Conservation (phyloP, 2,888 invertebrate species). For the Caenorhabditis parvicauda region DNA sequence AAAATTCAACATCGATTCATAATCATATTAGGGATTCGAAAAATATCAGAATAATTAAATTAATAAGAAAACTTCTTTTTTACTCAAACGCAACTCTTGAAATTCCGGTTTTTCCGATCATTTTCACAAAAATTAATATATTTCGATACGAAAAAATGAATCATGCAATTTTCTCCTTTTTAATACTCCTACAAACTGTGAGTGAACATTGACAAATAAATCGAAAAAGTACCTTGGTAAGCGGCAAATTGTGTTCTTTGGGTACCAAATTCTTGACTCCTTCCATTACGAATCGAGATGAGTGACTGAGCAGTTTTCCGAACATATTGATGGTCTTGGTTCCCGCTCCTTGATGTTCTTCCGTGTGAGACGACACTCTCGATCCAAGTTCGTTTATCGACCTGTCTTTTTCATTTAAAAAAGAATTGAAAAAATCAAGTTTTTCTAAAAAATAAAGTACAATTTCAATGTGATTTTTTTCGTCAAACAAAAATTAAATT, state of each 20-base stretch:
- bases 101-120: too few species aligned
- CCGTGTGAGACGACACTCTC: conserved; percentile 46
- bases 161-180: too few species aligned
- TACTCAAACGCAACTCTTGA: too few species aligned
- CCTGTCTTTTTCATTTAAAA: too few species aligned
- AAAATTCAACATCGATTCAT: too few species aligned
- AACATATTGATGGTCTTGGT: conserved; percentile 93
- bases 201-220: too few species aligned
- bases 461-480: background rate
- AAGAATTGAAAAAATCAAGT: background rate
- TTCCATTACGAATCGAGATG: conserved; percentile 98
- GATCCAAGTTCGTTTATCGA: conserved; percentile 36
- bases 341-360: conserved; percentile 78
- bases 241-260: conserved; percentile 75
- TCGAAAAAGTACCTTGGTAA: conserved; percentile 63
- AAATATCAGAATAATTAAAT: too few species aligned
- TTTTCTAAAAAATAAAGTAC: background rate
- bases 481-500: background rate
- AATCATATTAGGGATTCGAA: too few species aligned
- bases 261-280: conserved; percentile 84
- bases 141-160: too few species aligned
- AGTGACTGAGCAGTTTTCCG: conserved; percentile 91
- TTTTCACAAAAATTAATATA: too few species aligned
- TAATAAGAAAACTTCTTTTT: too few species aligned
- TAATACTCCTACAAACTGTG: too few species aligned